Conservation (phyloP, 2,113 vertebrate species). For the Baryphthengus martii region DNA sequence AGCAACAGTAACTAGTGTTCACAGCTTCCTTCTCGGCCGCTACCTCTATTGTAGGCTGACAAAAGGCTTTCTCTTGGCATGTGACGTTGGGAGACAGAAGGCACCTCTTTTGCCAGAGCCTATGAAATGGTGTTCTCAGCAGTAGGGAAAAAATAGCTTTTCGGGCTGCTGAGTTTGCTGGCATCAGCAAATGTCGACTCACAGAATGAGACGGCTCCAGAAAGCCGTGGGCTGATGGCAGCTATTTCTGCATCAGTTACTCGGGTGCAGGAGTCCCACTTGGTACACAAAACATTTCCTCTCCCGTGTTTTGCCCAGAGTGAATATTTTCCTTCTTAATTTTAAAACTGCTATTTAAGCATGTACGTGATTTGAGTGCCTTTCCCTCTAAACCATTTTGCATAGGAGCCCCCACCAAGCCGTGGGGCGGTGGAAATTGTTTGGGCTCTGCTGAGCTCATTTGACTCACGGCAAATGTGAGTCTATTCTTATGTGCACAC, state of each 20-base stretch:
- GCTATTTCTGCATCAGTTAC: background rate
- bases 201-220: background rate
- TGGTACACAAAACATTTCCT: background rate
- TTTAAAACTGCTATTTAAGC: background rate
- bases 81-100: slow-evolving; percentile 26
- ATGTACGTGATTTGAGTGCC: rapidly evolving
- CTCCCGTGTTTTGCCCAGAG: background rate
- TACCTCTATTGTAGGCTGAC: background rate
- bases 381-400: background rate
- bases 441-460: background rate
- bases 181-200: background rate
- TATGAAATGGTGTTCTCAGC: slow-evolving; percentile 22
- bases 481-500: background rate
- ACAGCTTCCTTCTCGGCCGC: slow-evolving; percentile 6
- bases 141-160: slow-evolving; percentile 28
- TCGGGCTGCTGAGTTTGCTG: background rate
- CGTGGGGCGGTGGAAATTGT: background rate
- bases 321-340: background rate
- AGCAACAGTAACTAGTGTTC: background rate
- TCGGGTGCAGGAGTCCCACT: background rate
- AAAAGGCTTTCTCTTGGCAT: slow-evolving; percentile 48
- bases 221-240: background rate
- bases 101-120: slow-evolving; percentile 32
- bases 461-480: background rate
- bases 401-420: background rate